Conservation (phyloP, 2,113 vertebrate genomes). For the Atrichornis clamosus region DNA sequence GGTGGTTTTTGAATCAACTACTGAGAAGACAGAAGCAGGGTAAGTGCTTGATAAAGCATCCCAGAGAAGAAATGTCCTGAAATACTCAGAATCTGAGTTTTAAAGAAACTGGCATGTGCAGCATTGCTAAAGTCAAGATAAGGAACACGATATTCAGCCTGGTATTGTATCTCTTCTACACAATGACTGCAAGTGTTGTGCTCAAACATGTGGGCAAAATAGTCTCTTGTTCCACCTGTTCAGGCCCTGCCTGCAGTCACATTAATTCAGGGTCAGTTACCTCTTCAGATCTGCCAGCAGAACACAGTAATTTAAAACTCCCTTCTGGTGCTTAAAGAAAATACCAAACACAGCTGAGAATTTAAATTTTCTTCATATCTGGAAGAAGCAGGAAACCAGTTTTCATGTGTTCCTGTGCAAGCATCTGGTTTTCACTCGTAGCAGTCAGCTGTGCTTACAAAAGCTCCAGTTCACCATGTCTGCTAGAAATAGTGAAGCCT, state of each 20-base stretch:
- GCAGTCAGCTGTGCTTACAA: not conserved
- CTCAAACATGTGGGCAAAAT: slow-evolving; percentile 6
- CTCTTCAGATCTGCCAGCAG: not conserved
- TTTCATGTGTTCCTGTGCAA: not conserved
- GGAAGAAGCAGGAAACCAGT: not conserved
- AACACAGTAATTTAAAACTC: slow-evolving; percentile 25
- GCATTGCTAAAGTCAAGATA: not conserved
- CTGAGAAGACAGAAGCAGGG: not conserved
- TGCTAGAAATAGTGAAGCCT: not conserved
- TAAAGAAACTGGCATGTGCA: not conserved
- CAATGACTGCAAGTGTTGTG: slow-evolving; percentile 32
- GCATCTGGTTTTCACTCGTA: not conserved
- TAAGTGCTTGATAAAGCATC: not conserved
- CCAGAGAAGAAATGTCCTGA: not conserved
- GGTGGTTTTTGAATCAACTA: not conserved
- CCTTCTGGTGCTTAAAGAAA: slow-evolving; percentile 27
- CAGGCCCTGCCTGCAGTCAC: not conserved
- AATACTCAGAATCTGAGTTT: slow-evolving; percentile 2
- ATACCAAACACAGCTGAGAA: slow-evolving; percentile 57
- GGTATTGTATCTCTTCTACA: not conserved
- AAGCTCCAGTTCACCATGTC: not conserved
- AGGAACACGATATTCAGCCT: not conserved
- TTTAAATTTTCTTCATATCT: slow-evolving; percentile 38
- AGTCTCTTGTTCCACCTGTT: slow-evolving; percentile 3
- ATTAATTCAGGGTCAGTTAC: slow-evolving; percentile 23